Conservation (phyloP, 2,797 vertebrate species). For the Myotis findleyi region DNA sequence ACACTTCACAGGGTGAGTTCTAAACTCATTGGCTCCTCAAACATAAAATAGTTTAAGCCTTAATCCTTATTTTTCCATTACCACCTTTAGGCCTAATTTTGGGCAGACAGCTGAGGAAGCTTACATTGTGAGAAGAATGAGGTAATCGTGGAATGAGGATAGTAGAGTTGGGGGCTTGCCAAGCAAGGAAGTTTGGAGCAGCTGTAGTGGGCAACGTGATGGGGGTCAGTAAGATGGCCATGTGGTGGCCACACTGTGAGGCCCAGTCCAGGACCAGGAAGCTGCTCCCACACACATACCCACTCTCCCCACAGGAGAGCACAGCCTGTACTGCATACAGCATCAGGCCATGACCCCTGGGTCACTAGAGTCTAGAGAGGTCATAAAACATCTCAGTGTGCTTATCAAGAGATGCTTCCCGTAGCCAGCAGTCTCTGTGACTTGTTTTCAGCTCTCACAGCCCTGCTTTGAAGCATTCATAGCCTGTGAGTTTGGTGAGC, state of each 20-base stretch:
- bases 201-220: neutral
- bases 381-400: neutral
- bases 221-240: neutral
- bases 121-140: neutral
- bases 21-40: neutral
- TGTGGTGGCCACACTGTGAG: neutral
- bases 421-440: neutral
- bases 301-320: neutral
- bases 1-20: neutral
- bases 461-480: neutral
- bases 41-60: neutral
- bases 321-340: neutral
- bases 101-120: neutral
- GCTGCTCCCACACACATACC: neutral
- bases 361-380: neutral
- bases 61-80: neutral
- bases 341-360: neutral
- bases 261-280: neutral
- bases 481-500: neutral
- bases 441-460: neutral
- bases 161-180: neutral
- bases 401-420: conserved; percentile 25
- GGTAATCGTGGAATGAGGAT: neutral
- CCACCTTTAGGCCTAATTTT: neutral
- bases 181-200: neutral